Conservation (phyloP, 1,140 invertebrate species). For the Drosophila willistoni region DNA sequence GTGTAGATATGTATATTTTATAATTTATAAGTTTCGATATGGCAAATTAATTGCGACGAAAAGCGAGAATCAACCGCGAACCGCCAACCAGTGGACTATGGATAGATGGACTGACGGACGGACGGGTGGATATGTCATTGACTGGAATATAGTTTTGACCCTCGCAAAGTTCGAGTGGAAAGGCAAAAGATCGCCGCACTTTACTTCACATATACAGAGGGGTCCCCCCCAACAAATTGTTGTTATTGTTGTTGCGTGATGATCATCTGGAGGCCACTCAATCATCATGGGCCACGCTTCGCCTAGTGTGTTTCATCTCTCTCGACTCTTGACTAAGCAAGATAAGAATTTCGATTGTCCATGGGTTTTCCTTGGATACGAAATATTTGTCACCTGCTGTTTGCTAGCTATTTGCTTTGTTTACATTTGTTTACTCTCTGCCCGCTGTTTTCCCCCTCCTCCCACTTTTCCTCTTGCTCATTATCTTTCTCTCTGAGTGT, state of each 20-base stretch:
- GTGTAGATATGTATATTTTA: conserved; percentile 29
- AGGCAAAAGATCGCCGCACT: conserved; percentile 72
- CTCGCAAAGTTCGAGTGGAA: conserved; percentile 72
- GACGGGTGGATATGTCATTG: conserved; percentile 62
- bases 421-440: conserved; percentile 17
- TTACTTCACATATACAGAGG: conserved; percentile 22
- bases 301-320: background rate
- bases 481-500: conserved; percentile 12
- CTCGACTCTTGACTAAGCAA: conserved; percentile 63
- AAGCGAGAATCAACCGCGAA: conserved; percentile 7
- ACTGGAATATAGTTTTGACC: conserved; percentile 78
- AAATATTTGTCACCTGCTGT: conserved; percentile 39
- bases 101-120: conserved; percentile 9
- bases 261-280: conserved; percentile 50
- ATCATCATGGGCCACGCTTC: conserved; percentile 59
- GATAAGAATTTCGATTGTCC: conserved; percentile 7
- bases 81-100: background rate
- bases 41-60: conserved; percentile 64
- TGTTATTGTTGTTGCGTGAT: background rate
- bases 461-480: background rate
- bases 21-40: conserved; percentile 75
- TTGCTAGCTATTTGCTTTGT: conserved; percentile 20
- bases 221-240: conserved; percentile 23
- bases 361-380: conserved; percentile 65
- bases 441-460: background rate